phyloP scores from a whole-genome alignment of 53 echinoderm and acorn worm species.

The Antedon mediterranea region DNA sequence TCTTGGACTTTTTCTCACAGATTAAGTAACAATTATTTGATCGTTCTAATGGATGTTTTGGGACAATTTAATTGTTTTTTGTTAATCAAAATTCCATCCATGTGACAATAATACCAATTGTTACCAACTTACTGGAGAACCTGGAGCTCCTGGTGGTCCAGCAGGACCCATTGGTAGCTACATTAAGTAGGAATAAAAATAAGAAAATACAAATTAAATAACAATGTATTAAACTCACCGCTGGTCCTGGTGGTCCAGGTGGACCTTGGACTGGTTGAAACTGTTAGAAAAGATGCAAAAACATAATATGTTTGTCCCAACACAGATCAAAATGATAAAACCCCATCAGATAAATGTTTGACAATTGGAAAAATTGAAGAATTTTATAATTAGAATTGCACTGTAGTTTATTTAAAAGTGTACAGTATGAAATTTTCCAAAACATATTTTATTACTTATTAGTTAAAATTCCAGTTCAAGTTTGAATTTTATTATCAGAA shows the following conservation, averaged over 20 bases:
- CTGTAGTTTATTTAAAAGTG: no score
- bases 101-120: background rate
- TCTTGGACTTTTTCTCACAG: no score
- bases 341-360: no score
- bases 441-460: no score
- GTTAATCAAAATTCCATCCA: background rate
- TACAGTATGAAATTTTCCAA: no score
- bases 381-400: no score
- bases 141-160: conserved; percentile 14
- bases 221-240: conserved; percentile 9
- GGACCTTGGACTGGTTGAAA: conserved; percentile 1
- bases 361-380: no score
- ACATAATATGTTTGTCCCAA: background rate
- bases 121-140: background rate
- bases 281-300: background rate
- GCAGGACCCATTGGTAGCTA: conserved; percentile 14
- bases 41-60: no score
- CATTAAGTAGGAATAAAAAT: background rate
- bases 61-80: no score
- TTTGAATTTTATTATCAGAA: no score
- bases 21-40: no score
- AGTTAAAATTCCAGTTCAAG: no score
- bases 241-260: conserved; percentile 14
- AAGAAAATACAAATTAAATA: conserved; percentile 3
- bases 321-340: background rate